phyloP scores from a whole-genome alignment of 2,888 invertebrate genomes.

The Epistrophe grossulariae region DNA sequence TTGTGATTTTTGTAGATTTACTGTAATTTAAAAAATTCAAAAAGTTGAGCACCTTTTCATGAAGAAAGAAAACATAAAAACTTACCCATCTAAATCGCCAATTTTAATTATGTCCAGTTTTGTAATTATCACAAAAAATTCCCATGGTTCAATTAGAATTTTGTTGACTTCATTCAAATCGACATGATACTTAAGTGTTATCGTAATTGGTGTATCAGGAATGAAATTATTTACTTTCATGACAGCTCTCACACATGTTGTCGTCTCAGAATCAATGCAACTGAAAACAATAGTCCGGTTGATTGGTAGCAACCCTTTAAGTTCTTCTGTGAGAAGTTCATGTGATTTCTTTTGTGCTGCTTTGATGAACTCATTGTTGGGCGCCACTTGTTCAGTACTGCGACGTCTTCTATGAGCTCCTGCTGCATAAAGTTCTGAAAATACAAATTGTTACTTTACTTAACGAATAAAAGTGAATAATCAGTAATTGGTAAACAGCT shows the following conservation, averaged over 20 bases:
- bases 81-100: conserved; percentile 78
- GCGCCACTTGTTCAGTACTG: conserved; percentile 78
- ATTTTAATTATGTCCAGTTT: conserved; percentile 80
- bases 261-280: conserved; percentile 81
- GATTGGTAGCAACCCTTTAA: conserved; percentile 81
- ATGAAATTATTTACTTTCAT: conserved; percentile 81
- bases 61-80: conserved; percentile 78
- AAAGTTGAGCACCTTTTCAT: conserved; percentile 80
- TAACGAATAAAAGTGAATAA: no score
- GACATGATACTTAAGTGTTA: conserved; percentile 81
- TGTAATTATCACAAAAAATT: conserved; percentile 82
- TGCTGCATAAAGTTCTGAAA: conserved; percentile 42
- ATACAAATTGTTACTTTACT: not conserved
- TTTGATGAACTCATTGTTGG: conserved; percentile 81
- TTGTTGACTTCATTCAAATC: conserved; percentile 83
- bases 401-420: conserved; percentile 78
- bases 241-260: conserved; percentile 81
- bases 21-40: conserved; percentile 50
- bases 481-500: no score
- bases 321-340: conserved; percentile 80
- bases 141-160: conserved; percentile 83
- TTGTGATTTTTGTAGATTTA: conserved; percentile 78
- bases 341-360: conserved; percentile 80
- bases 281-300: conserved; percentile 84
- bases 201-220: conserved; percentile 80